Evolutionary conservation across 1,140 invertebrate species (phyloP), one percentile per base, ranked within the genome.

Genomic region (Ceratosolen solmsi): DNA sequence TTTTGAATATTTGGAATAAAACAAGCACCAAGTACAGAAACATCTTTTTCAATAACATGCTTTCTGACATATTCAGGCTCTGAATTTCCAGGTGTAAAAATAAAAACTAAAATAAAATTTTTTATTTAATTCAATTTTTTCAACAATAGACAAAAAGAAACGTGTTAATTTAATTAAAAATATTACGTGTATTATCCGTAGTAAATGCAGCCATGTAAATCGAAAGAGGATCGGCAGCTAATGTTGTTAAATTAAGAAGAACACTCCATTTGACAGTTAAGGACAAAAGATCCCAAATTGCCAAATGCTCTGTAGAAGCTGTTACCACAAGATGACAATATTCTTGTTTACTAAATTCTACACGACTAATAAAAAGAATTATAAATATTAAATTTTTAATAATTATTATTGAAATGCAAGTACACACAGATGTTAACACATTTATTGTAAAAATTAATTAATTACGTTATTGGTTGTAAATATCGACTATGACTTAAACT

Each of bases 221-320:
- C 22, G 94, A 94, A 8, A 92, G 87, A 22, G 93, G 92, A 91
- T 96, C 95, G 56, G 92, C 86, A 33, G 93, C 84, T 36, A 95
- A 87, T 58, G 91, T 88, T 20, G 88, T 85, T 1, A 93, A 87
- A 58, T 90, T 88, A 49, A 95, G 85, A 4, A 92, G 89, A 51
- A 95, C 92, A 82, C 92, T 93, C 92, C 94, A 94, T 9, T 91
- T 88, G 58, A 96, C 84, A 8, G 92, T 92, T 2, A 95, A 91
- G 2, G 94, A 94, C 72, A 96, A 89, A 36, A 96, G 88, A 91
- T 96, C 94, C 96, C 96, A 96, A 11, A 95, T 94, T 41, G 92
- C 91, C 2, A 96, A 85, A 77, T 93, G 91, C 49, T 92, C 86
- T 0, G 91, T 85, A 74, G 93, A 94, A 22, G 93, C 92, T 33